These are phyloP conservation scores for Pelobates cultripes DNA, from an alignment of 2,797 vertebrate genomes.

Conservation along the genomic window DNA sequence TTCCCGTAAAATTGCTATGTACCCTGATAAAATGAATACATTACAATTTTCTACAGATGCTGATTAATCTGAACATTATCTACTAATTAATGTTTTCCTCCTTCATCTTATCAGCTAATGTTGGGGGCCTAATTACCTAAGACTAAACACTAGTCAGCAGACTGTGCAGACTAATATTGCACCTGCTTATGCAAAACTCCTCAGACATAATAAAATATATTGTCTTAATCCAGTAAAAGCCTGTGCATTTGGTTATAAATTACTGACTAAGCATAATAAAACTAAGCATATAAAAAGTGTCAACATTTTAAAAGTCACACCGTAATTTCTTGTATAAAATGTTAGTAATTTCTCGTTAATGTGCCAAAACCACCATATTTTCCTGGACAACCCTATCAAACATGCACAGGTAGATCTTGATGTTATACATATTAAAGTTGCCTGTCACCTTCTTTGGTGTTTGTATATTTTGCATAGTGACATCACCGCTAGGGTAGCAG, in stretches of 20 bases:
- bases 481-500: no score
- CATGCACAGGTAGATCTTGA: no score
- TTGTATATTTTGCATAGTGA: no score
- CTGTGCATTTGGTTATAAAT: not conserved
- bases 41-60: slow-evolving; percentile 39
- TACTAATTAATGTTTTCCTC: slow-evolving; percentile 45
- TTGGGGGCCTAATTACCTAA: slow-evolving; percentile 28
- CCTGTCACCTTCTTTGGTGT: no score
- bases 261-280: not conserved
- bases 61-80: slow-evolving; percentile 36
- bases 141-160: slow-evolving; percentile 6
- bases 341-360: no score
- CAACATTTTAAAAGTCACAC: no score
- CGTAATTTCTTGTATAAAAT: no score
- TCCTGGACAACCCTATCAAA: no score
- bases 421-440: no score
- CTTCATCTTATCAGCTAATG: slow-evolving; percentile 26
- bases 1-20: not conserved
- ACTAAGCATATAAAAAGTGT: no score
- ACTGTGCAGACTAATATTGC: slow-evolving; percentile 7
- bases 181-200: slow-evolving; percentile 1
- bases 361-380: no score
- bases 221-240: not conserved
- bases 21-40: slow-evolving; percentile 3
- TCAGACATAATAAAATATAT: not conserved